Evolutionary conservation across 2,888 invertebrate species (phyloP).

Genomic region (Tanytarsus gracilentus): DNA sequence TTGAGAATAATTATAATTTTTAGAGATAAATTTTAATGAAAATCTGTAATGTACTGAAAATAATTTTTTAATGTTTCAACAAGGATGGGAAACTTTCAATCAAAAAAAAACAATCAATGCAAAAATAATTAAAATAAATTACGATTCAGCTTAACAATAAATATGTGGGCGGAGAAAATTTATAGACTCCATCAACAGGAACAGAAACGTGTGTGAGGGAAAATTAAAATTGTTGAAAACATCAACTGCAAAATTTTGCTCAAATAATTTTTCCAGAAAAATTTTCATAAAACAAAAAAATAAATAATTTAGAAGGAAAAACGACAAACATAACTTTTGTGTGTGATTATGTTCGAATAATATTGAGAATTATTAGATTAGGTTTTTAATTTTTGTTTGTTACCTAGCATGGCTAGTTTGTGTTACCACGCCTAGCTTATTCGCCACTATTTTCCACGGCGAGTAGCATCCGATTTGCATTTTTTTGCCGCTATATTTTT

Average conservation of each 20-base stretch:
- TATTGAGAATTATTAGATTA: neutral
- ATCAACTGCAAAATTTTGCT: neutral
- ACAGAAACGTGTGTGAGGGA: too few relatives aligned
- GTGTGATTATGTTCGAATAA: conserved; percentile 8
- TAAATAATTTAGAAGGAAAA: too few relatives aligned
- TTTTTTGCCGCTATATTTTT: conserved; percentile 62
- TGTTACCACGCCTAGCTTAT: conserved; percentile 82
- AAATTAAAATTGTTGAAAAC: too few relatives aligned
- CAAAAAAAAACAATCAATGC: too few relatives aligned
- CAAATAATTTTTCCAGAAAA: too few relatives aligned
- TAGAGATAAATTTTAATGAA: neutral
- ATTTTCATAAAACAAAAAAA: too few relatives aligned
- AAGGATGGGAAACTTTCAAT: too few relatives aligned
- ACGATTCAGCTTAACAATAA: too few relatives aligned
- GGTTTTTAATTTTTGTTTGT: conserved; percentile 28
- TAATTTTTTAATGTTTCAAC: neutral
- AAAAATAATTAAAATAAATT: too few relatives aligned
- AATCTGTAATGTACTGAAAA: neutral
- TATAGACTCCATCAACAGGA: too few relatives aligned
- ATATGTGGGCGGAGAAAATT: too few relatives aligned
- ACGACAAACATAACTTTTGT: conserved; percentile 8
- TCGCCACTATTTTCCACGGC: conserved; percentile 89
- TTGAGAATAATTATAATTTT: neutral
- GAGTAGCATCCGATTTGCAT: conserved; percentile 64
- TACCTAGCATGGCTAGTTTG: conserved; percentile 37